Evolutionary conservation across 2,888 invertebrate species (phyloP), one percentile per base, ranked within the genome.

Genomic region (Agriopis aurantiaria): DNA sequence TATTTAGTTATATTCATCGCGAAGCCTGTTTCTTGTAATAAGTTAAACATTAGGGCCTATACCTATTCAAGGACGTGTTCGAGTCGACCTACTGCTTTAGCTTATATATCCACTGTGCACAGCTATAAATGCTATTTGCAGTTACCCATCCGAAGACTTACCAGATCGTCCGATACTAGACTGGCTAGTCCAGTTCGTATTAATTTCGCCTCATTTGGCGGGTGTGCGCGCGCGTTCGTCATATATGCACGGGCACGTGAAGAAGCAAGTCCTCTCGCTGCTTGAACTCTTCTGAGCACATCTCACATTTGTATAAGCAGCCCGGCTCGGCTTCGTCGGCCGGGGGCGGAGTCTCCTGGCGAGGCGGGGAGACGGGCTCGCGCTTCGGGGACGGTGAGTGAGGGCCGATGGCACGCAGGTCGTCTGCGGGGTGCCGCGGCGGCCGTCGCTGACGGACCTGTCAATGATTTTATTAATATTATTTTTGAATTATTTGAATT

Each of bases 241-340:
- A 96, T 91, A 98, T 97, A 88, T 98, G 97, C 85, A 97, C 96
- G 67, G 97, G 97, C 81, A 97, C 97, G 89, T 98, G 97, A 0
- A 93, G 85, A 66, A 97, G 95, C 73, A 97, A 90, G 75, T 97
- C 97, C 62, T 96, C 96, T 62, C 97, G 95, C 74, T 96, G 96
- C 10, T 96, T 92, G 88, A 98, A 98, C 78, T 96, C 96, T 59
- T 96, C 95, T 65, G 96, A 95, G 87, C 98, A 98, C 97, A 98
- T 97, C 88, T 97, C 97, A 85, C 98, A 98, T 77, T 96, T 96
- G 89, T 96, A 97, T 55, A 96, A 96, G 67, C 84, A 94, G 79
- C 91, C 96, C 68, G 95, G 94, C 14, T 91, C 86, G 7, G 66
- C 23, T 0, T 52, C 59, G 8, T 10, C 61, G 12, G 48, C 41